Conservation (phyloP, 2,113 vertebrate genomes). For the Phoenicopterus ruber region DNA sequence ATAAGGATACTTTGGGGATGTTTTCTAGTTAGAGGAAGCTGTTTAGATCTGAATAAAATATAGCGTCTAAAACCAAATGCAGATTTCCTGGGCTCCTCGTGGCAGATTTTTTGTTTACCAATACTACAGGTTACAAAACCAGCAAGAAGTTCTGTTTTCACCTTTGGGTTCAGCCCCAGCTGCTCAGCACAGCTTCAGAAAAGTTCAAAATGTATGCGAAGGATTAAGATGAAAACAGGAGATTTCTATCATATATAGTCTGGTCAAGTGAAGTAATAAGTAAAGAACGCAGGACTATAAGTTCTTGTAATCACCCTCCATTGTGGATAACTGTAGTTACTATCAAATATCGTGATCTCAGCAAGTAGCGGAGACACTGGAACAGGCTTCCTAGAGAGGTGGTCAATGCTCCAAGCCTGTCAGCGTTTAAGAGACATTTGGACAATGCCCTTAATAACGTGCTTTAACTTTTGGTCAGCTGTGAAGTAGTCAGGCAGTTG, state of each 20-base stretch:
- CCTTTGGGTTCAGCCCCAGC: not conserved
- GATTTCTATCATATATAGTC: not conserved
- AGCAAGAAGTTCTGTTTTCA: not conserved
- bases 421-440: not conserved
- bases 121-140: not conserved
- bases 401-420: rapidly evolving
- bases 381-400: not conserved
- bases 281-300: not conserved
- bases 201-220: not conserved
- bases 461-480: not conserved
- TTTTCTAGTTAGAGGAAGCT: not conserved
- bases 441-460: not conserved
- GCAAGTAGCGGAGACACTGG: not conserved
- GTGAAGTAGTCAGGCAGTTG: not conserved
- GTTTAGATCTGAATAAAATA: not conserved
- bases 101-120: not conserved
- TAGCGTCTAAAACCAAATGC: not conserved
- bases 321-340: not conserved
- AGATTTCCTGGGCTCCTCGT: not conserved
- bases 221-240: not conserved
- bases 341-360: not conserved
- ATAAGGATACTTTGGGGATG: not conserved
- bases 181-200: not conserved
- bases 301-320: not conserved
- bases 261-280: not conserved